A percentile compares a stretch with the other conserved stretches of the same genome.
Evolutionary conservation across 2,113 vertebrate genomes (phyloP).

Genomic region (Solea solea): DNA sequence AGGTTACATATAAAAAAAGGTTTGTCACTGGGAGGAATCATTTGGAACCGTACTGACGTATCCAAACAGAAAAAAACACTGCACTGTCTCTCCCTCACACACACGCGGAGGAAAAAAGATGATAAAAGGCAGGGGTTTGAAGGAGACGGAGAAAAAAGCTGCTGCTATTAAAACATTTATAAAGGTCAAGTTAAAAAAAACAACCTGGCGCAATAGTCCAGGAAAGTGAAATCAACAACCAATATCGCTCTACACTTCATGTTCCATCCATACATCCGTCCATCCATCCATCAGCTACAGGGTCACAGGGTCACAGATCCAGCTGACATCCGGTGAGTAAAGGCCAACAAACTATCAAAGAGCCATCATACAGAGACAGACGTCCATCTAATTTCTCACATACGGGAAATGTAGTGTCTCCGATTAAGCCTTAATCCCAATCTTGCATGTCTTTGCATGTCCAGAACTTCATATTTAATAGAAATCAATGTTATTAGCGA

Average conservation of each 20-base stretch:
- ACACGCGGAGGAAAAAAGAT: slow-evolving; percentile 4
- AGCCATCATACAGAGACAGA: neutral
- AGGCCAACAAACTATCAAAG: no score
- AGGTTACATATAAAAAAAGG: slow-evolving; percentile 52
- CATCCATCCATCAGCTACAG: neutral
- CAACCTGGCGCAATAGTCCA: neutral
- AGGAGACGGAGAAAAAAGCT: slow-evolving; percentile 14
- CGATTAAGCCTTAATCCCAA: no score
- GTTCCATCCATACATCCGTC: neutral
- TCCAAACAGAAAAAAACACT: slow-evolving; percentile 20
- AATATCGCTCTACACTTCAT: neutral
- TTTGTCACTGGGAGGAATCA: slow-evolving; percentile 60
- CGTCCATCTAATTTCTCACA: neutral
- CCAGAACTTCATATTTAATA: no score
- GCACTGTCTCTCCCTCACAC: slow-evolving; percentile 29
- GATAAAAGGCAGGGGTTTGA: slow-evolving; percentile 32
- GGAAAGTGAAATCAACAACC: neutral
- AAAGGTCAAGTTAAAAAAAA: neutral
- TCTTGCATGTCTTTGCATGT: no score
- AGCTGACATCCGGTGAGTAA: no score
- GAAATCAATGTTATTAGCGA: no score
- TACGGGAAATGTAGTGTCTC: no score
- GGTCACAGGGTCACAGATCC: no score
- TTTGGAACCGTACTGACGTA: slow-evolving; percentile 49
- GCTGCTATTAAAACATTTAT: slow-evolving; percentile 10